Evolutionary conservation across 1,140 invertebrate genomes (phyloP).

Genomic region (Microplitis mediator): DNA sequence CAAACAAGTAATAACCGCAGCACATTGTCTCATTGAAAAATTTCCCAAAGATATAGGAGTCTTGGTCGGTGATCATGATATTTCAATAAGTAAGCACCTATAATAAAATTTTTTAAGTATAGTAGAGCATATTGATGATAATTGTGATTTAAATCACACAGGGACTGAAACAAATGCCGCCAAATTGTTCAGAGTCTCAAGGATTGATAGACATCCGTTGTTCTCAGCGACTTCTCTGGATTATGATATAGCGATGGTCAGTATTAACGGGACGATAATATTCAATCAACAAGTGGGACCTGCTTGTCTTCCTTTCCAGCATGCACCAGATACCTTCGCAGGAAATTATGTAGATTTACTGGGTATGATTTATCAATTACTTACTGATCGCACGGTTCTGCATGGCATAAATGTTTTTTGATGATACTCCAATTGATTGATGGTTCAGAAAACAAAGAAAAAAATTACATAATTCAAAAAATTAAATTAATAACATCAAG

Average conservation of each 20-base stretch:
- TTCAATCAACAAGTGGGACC: constrained; percentile 67
- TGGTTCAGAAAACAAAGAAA: no score
- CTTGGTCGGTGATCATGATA: constrained; percentile 66
- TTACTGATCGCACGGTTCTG: no score
- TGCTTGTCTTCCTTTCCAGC: constrained; percentile 71
- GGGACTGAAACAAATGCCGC: constrained; percentile 53
- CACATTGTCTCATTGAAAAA: constrained; percentile 66
- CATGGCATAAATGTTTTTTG: no score
- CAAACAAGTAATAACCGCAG: constrained; percentile 71
- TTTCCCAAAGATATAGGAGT: constrained; percentile 47
- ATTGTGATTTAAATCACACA: constrained; percentile 16
- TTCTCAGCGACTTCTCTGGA: constrained; percentile 49
- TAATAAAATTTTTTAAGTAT: neutral
- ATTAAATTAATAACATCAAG: no score
- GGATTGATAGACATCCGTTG: constrained; percentile 51
- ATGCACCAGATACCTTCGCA: constrained; percentile 54
- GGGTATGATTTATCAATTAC: constrained; percentile 54
- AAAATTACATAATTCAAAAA: no score
- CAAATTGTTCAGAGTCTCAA: constrained; percentile 37
- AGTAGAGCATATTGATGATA: neutral
- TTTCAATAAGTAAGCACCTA: constrained; percentile 39
- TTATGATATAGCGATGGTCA: constrained; percentile 72
- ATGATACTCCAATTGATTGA: no score
- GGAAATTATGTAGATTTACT: constrained; percentile 60
- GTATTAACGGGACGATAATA: constrained; percentile 54